Conservation (phyloP, 2,113 vertebrate species). For the Leucoraja erinaceus region DNA sequence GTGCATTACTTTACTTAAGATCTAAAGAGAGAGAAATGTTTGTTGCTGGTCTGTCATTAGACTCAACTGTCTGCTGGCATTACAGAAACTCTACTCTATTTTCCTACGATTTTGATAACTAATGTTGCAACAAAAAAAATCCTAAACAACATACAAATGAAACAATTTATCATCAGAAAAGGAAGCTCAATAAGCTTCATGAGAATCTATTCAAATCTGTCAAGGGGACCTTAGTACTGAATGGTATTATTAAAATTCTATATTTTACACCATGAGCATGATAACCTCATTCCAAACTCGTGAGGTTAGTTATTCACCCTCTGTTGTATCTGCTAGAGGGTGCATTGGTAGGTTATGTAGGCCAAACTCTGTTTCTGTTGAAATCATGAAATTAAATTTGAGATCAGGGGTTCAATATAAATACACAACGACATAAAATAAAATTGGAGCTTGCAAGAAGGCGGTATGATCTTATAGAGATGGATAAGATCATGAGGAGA, state of each 20-base stretch:
- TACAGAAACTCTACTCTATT: neutral
- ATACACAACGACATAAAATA: too few relatives aligned
- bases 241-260: neutral
- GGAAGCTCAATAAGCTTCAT: neutral
- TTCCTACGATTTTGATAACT: neutral
- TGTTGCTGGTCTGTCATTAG: neutral
- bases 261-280: neutral
- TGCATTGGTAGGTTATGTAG: too few relatives aligned
- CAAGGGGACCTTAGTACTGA: neutral
- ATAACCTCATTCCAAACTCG: constrained; percentile 2
- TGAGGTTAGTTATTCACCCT: too few relatives aligned
- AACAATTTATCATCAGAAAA: neutral
- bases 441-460: too few relatives aligned
- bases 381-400: too few relatives aligned
- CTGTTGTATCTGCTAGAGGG: too few relatives aligned
- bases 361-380: too few relatives aligned
- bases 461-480: too few relatives aligned
- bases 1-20: neutral
- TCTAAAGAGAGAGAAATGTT: neutral
- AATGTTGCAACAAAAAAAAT: neutral
- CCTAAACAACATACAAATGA: neutral
- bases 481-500: too few relatives aligned
- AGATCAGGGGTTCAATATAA: too few relatives aligned
- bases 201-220: neutral
- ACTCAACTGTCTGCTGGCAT: neutral